A percentile compares a stretch with the other conserved stretches of the same genome.
phyloP scores from a whole-genome alignment of 2,113 vertebrate genomes.

The Empidonax alnorum region DNA sequence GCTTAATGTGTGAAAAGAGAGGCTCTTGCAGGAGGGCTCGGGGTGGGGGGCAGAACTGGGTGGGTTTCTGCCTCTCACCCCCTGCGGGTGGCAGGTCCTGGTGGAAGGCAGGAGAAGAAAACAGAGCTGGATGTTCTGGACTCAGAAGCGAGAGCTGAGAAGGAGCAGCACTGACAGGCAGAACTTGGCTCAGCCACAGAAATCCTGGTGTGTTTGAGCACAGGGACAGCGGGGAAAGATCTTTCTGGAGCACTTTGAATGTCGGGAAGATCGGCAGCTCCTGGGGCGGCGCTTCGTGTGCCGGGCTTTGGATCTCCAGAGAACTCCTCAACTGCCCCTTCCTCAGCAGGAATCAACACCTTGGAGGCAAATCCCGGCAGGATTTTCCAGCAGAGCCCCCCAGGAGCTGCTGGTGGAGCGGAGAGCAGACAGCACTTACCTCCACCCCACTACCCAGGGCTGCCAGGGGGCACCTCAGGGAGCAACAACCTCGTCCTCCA shows the following conservation, averaged over 20 bases:
- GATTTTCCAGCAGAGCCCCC: neutral
- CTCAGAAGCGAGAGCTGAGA: neutral
- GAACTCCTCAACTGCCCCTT: neutral
- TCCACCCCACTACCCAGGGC: neutral
- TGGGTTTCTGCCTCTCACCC: no score
- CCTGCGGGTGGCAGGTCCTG: neutral
- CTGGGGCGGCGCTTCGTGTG: neutral
- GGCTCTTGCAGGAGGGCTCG: no score
- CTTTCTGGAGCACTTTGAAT: neutral
- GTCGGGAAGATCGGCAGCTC: neutral
- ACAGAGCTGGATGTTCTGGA: neutral
- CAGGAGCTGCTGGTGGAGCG: no score
- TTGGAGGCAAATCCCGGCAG: neutral
- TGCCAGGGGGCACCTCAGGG: neutral
- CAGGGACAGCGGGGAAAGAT: neutral
- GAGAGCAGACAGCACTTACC: neutral
- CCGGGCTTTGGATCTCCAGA: neutral
- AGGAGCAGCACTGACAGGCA: neutral
- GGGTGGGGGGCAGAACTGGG: no score
- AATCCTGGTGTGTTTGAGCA: neutral
- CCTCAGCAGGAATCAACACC: no score
- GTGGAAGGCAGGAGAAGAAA: neutral
- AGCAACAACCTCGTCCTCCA: neutral
- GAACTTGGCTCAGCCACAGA: neutral
- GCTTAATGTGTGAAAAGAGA: neutral